A percentile compares a stretch with the other conserved stretches of the same genome.
phyloP scores from a whole-genome alignment of 2,113 vertebrate genomes.

The Phyllostomus discolor region DNA sequence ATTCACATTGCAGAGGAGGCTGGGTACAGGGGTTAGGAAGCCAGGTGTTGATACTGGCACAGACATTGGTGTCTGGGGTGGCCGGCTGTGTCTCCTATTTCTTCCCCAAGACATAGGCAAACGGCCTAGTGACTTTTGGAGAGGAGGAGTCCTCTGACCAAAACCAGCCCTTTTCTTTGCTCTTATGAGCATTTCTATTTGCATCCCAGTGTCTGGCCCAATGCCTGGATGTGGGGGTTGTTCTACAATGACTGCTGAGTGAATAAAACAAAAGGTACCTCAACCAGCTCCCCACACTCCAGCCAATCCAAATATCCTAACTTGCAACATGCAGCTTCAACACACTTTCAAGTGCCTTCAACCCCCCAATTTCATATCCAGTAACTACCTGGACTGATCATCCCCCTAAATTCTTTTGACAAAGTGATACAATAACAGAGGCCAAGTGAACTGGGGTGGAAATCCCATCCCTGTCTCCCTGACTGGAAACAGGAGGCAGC shows the following conservation, averaged over 20 bases:
- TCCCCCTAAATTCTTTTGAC: too few species aligned
- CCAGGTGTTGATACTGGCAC: too few species aligned
- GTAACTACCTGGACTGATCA: neutral
- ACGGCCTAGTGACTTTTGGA: neutral
- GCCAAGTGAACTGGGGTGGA: neutral
- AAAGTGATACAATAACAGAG: too few species aligned
- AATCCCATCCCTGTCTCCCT: neutral
- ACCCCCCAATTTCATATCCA: neutral
- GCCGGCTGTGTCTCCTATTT: neutral
- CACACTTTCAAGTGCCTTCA: neutral
- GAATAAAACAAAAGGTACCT: neutral
- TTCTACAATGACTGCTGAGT: fast-evolving
- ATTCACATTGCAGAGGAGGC: fast-evolving
- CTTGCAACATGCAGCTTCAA: neutral
- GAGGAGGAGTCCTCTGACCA: neutral
- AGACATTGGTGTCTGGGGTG: neutral
- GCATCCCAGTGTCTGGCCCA: neutral
- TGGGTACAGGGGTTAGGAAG: neutral
- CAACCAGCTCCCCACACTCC: neutral
- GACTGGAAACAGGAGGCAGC: neutral
- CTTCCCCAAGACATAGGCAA: neutral
- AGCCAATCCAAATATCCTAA: neutral
- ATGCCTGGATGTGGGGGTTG: neutral
- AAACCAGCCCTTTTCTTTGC: neutral
- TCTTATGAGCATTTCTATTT: neutral